Evolutionary conservation across 2,113 vertebrate genomes (phyloP).

Genomic region (Martes martes): DNA sequence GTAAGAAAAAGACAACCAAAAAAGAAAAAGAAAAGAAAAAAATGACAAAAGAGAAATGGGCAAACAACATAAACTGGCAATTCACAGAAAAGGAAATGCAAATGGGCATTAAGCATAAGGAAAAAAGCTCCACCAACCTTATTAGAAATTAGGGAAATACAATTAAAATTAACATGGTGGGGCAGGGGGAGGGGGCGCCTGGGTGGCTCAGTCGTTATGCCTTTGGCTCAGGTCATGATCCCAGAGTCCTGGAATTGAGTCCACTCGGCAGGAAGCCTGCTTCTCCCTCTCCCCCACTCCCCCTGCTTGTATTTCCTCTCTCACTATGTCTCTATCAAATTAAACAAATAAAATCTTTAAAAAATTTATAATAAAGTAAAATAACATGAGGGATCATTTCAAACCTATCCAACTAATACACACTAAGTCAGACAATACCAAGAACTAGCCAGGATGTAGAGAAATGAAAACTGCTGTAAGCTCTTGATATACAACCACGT

Average conservation of each 20-base stretch:
- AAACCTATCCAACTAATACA: neutral
- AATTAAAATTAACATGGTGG: too few relatives aligned
- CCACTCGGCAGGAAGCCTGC: too few relatives aligned
- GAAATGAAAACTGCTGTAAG: neutral
- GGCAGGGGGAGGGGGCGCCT: too few relatives aligned
- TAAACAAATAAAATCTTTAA: too few relatives aligned
- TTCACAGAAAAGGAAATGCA: neutral
- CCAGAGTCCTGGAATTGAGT: too few relatives aligned
- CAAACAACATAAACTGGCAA: neutral
- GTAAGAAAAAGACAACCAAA: neutral
- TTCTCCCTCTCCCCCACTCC: too few relatives aligned
- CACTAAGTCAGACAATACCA: neutral
- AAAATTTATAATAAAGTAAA: neutral
- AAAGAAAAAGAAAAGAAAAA: too few relatives aligned
- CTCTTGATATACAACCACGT: neutral
- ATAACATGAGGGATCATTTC: neutral
- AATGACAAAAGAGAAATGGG: neutral
- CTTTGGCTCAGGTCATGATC: too few relatives aligned
- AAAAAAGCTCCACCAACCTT: neutral
- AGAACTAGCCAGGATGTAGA: neutral
- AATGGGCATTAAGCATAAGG: neutral
- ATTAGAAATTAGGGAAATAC: neutral
- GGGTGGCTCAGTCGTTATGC: too few relatives aligned
- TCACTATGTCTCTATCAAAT: too few relatives aligned
- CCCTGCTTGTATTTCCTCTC: too few relatives aligned